These are phyloP conservation scores for Microplitis manilae DNA, from an alignment of 2,888 invertebrate genomes.

Conservation along the genomic window DNA sequence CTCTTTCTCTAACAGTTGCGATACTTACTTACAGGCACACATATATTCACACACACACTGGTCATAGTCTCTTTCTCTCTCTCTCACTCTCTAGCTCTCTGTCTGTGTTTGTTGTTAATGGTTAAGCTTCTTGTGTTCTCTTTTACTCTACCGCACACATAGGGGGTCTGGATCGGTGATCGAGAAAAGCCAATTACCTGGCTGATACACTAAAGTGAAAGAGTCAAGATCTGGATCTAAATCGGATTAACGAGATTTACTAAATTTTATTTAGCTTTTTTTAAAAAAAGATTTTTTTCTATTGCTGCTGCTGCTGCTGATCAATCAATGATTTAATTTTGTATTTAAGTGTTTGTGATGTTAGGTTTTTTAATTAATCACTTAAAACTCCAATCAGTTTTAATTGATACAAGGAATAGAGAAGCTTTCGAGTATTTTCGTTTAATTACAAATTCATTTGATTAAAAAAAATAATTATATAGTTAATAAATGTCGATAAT, in stretches of 20 bases:
- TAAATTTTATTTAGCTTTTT: constrained; percentile 1
- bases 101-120: neutral
- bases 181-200: constrained; percentile 46
- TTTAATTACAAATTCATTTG: no score
- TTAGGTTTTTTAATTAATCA: no score
- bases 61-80: neutral
- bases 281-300: neutral
- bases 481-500: no score
- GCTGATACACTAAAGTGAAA: constrained; percentile 47
- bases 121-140: constrained; percentile 4
- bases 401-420: no score
- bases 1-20: neutral
- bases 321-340: neutral
- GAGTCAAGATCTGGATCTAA: constrained; percentile 43
- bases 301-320: neutral
- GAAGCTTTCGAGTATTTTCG: no score
- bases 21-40: no score
- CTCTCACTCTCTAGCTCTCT: neutral
- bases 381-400: no score
- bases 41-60: neutral
- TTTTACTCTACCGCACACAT: neutral
- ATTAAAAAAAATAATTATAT: no score
- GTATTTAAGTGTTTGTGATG: neutral
- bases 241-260: constrained; percentile 6
- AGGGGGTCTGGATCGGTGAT: constrained; percentile 4